Base-by-base conservation (phyloP, 23 tunicate species). In the Diplosoma virens region DNA sequence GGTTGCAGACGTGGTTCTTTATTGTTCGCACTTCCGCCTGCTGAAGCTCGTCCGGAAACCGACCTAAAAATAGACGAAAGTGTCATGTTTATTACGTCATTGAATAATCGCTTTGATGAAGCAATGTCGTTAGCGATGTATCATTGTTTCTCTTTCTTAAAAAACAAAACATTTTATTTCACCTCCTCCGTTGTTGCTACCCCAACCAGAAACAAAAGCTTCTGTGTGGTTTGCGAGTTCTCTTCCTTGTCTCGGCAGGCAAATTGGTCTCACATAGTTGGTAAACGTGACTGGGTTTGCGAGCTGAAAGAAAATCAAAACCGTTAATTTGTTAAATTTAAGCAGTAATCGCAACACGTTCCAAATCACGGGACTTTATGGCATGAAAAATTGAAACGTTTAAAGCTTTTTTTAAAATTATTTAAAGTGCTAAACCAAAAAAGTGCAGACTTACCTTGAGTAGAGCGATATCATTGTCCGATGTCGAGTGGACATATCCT, bases 161-260 rank as follows among this genome's bases (percentile, higher is more conserved):
- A 41, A 41, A 41, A 41, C 50, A 7, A 7, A 9, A 7, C n/a
- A 24, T 58, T 21, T 18, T 21, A 18, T 58, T 58, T 58, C 6
- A 24, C 36, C 36, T 20, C 55, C 54, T 69, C 9, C 20, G 34
- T 69, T 21, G 2, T 55, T 69, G 5, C 36, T 56, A 14, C 88
- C 88, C 88, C 88, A 83, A n/a, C 88, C 88, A 21, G 88, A 7
- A 1, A 75, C 67, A 9, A 75, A 22, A 1, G 71, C 88, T 1
- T 25, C 47, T 0, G 76, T 53, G 30, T 45, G 54, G 20, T 18
- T n/a, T 0, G 1, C 3, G 0, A 37, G 30, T n/a, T 26, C 35
- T 35, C 65, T 28, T 20, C 55, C 47, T 32, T 47, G 22, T 1
- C 24, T 20, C 1, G 88, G 88, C 31, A 83, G 71, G 55, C 88